These are phyloP conservation scores for Trichoplax adhaerens DNA, from an alignment of 37 sponge, comb jelly and placozoan species.

Conservation along the genomic window DNA sequence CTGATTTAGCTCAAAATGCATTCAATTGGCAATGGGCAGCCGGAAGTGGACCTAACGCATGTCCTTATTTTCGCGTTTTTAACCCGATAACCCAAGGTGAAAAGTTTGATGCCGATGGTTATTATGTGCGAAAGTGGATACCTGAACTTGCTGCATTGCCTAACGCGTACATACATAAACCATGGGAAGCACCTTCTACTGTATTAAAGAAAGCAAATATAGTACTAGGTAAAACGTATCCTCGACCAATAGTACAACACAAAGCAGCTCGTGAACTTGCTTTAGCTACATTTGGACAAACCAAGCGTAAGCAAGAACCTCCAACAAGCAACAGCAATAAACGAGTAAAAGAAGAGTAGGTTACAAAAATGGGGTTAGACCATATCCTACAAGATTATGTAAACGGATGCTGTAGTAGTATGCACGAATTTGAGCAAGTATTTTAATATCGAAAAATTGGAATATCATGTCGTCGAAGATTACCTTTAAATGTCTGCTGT, in stretches of 20 bases:
- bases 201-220: slow-evolving; percentile 55
- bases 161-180: slow-evolving; percentile 53
- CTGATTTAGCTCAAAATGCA: slow-evolving; percentile 62
- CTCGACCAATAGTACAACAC: slow-evolving; percentile 38
- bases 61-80: slow-evolving; percentile 5
- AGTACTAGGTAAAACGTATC: slow-evolving; percentile 70
- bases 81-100: slow-evolving; percentile 23
- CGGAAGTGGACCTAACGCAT: slow-evolving; percentile 28
- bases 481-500: too few relatives aligned
- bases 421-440: too few relatives aligned
- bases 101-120: slow-evolving; percentile 58
- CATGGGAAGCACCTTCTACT: slow-evolving; percentile 64
- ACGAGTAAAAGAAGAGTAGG: too few relatives aligned
- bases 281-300: too few relatives aligned
- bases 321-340: too few relatives aligned
- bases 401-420: too few relatives aligned
- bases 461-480: too few relatives aligned
- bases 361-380: too few relatives aligned
- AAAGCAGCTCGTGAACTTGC: neutral
- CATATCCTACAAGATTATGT: too few relatives aligned
- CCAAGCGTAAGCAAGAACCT: too few relatives aligned
- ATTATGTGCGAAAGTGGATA: slow-evolving; percentile 48
- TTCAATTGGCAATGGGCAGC: slow-evolving; percentile 76
- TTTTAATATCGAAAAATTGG: too few relatives aligned
- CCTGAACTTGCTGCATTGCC: slow-evolving; percentile 62